Evolutionary conservation across 2,888 invertebrate genomes (phyloP).

Genomic region (Hoplodrina ambigua): DNA sequence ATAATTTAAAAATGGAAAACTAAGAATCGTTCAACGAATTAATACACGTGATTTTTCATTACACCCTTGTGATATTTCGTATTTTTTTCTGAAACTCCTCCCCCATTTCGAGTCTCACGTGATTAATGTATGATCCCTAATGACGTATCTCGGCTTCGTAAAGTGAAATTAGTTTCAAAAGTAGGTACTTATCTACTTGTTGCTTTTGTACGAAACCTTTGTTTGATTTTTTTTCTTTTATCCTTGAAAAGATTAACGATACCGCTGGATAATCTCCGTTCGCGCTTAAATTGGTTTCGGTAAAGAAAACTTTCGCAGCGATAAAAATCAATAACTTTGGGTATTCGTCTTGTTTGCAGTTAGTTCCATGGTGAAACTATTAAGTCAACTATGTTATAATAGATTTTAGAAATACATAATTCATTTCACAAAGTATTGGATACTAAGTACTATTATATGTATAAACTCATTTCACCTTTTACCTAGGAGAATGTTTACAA

Average conservation of each 20-base stretch:
- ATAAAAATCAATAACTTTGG: constrained; percentile 15
- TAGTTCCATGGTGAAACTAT: neutral
- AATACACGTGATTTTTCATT: too few relatives aligned
- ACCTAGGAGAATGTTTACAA: too few relatives aligned
- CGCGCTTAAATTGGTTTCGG: constrained; percentile 33
- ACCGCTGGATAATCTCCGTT: constrained; percentile 31
- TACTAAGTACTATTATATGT: too few relatives aligned
- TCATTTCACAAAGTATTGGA: too few relatives aligned
- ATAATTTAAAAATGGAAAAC: too few relatives aligned
- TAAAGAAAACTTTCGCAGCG: constrained; percentile 28
- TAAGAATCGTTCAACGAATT: too few relatives aligned
- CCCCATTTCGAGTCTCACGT: too few relatives aligned
- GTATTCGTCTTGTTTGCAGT: neutral
- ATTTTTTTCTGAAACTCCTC: too few relatives aligned
- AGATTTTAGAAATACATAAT: too few relatives aligned
- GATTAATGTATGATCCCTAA: neutral
- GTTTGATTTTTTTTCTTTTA: constrained; percentile 34
- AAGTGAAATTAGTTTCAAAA: constrained; percentile 51
- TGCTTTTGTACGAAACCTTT: constrained; percentile 37
- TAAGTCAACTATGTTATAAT: neutral
- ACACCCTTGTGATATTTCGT: too few relatives aligned
- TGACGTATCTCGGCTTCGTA: constrained; percentile 19
- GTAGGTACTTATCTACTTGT: constrained; percentile 39
- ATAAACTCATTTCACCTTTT: too few relatives aligned
- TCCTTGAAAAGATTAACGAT: constrained; percentile 34